phyloP scores from a whole-genome alignment of 1,140 invertebrate species.

The Drosophila bifasciata region DNA sequence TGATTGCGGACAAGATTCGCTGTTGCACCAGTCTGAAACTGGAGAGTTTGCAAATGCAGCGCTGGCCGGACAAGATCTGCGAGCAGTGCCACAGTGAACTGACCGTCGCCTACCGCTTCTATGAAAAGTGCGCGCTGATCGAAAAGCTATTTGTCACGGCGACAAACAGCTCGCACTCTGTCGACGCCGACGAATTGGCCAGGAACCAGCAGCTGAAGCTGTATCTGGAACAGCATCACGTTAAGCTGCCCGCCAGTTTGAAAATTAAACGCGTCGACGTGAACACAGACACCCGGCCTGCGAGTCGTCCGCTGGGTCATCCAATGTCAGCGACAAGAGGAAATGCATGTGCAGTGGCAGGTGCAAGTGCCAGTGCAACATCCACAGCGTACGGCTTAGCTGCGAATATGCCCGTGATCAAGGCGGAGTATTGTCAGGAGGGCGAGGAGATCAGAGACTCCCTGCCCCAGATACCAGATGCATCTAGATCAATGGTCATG shows the following conservation, averaged over 20 bases:
- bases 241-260: slow-evolving; percentile 57
- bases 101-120: slow-evolving; percentile 70
- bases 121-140: slow-evolving; percentile 70
- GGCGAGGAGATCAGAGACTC: background rate
- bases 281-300: slow-evolving; percentile 17
- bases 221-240: slow-evolving; percentile 51
- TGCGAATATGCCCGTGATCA: slow-evolving; percentile 1
- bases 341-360: no score
- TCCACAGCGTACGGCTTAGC: no score
- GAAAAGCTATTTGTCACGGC: slow-evolving; percentile 58
- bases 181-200: slow-evolving; percentile 32
- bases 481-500: slow-evolving; percentile 6
- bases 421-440: background rate
- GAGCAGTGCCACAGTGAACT: slow-evolving; percentile 67
- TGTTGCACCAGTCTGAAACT: slow-evolving; percentile 85
- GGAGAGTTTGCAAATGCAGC: slow-evolving; percentile 18
- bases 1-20: slow-evolving; percentile 86
- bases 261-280: slow-evolving; percentile 53
- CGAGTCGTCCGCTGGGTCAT: no score
- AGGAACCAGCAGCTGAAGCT: slow-evolving; percentile 44
- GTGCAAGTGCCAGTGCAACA: background rate
- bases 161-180: background rate
- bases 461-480: slow-evolving; percentile 13
- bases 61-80: slow-evolving; percentile 76
- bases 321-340: no score